These are phyloP conservation scores for Urocyon cinereoargenteus DNA, from an alignment of 2,797 vertebrate species.

Conservation along the genomic window DNA sequence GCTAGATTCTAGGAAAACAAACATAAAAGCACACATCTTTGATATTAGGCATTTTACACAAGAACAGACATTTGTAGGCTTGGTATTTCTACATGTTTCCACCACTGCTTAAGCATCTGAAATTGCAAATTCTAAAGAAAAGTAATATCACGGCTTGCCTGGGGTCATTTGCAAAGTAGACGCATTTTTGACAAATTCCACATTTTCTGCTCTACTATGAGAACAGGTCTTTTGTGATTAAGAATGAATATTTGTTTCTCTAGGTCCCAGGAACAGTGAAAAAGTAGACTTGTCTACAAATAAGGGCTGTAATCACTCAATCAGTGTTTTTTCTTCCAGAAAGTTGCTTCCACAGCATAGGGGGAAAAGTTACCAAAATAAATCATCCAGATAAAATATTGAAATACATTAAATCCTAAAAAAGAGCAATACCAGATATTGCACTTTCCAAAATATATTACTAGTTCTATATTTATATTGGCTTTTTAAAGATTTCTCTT, in stretches of 20 bases:
- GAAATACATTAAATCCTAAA: constrained; percentile 70
- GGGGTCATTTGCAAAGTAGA: not conserved
- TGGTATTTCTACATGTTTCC: not conserved
- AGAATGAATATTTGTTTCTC: not conserved
- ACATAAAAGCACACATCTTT: not conserved
- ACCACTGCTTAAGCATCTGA: not conserved
- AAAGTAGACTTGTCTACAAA: not conserved
- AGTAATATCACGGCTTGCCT: not conserved
- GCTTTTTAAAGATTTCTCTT: constrained; percentile 37
- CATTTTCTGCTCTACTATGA: not conserved
- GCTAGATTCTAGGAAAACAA: not conserved
- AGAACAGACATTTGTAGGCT: not conserved
- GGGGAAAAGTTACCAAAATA: not conserved
- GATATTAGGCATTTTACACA: not conserved
- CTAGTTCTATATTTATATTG: constrained; percentile 28
- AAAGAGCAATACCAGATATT: constrained; percentile 41
- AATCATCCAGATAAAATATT: constrained; percentile 70
- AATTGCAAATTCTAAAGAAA: constrained; percentile 32
- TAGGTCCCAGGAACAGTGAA: not conserved
- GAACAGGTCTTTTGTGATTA: constrained; percentile 29
- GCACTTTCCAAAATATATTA: constrained; percentile 32
- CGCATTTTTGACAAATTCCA: not conserved
- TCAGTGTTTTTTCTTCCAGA: not conserved
- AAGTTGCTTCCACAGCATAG: constrained; percentile 7
- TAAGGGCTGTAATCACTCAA: not conserved